These are phyloP conservation scores for Thermophis baileyi DNA, from an alignment of 2,113 vertebrate genomes.

Conservation along the genomic window DNA sequence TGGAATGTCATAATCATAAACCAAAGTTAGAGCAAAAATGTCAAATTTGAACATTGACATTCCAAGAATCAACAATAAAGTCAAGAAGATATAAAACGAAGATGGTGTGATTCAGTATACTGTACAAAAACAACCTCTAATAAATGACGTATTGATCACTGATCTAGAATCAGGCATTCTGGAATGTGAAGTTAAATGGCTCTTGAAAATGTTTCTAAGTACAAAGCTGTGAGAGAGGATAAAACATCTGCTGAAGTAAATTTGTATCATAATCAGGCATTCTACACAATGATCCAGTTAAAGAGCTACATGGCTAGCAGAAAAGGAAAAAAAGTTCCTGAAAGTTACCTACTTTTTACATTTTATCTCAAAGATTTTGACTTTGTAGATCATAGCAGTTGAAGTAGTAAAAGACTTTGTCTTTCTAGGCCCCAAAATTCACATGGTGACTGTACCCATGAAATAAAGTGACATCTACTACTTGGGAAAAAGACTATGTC, in stretches of 20 bases:
- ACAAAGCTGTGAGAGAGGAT: background rate
- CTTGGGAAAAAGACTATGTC: background rate
- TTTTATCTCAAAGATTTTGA: background rate
- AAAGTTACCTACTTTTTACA: background rate
- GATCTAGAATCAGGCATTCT: background rate
- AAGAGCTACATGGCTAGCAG: background rate
- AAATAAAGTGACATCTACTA: background rate
- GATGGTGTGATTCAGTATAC: background rate
- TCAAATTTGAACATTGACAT: background rate
- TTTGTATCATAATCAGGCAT: background rate
- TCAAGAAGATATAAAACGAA: background rate
- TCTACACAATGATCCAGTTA: background rate
- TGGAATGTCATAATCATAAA: background rate
- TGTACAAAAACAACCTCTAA: background rate
- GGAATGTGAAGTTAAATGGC: background rate
- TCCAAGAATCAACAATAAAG: background rate
- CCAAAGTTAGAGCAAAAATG: background rate
- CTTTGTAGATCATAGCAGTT: background rate
- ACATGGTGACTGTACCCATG: background rate
- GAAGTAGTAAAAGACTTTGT: background rate
- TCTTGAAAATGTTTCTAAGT: background rate
- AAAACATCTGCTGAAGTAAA: background rate
- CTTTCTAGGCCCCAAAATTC: background rate
- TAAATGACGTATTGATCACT: background rate
- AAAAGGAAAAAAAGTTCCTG: background rate